Conservation (phyloP, 2,797 vertebrate genomes). For the Mormyrus hasselquistii region DNA sequence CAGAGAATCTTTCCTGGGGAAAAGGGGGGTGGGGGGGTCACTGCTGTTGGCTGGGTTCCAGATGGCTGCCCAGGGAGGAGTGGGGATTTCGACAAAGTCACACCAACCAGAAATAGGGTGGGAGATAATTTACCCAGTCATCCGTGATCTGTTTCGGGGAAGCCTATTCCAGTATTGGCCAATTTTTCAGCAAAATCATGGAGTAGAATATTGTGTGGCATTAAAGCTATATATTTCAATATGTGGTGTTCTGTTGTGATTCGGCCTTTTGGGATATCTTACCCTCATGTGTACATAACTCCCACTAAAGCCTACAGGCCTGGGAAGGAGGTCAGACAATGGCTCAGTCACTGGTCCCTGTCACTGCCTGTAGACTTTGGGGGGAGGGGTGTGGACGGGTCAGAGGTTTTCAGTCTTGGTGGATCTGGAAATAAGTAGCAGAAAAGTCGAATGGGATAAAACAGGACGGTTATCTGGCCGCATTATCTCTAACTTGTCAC, state of each 20-base stretch:
- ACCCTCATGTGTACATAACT: constrained; percentile 27
- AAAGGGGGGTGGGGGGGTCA: not conserved
- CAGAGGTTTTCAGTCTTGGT: constrained; percentile 34
- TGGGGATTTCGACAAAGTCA: constrained; percentile 31
- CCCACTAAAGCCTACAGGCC: constrained; percentile 23
- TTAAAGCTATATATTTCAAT: constrained; percentile 27
- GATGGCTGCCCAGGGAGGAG: constrained; percentile 20
- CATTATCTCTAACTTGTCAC: not conserved
- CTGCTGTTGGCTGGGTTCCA: constrained; percentile 24
- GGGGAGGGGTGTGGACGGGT: constrained; percentile 33
- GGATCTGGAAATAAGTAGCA: constrained; percentile 16
- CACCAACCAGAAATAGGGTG: constrained; percentile 37
- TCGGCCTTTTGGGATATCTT: not conserved
- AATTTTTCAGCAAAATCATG: constrained; percentile 28
- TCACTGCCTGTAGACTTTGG: constrained; percentile 43
- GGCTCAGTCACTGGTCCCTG: constrained; percentile 57
- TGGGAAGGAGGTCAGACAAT: constrained; percentile 53
- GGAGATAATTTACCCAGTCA: constrained; percentile 26
- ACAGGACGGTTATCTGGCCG: not conserved
- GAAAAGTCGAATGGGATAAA: not conserved
- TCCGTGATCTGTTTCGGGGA: constrained; percentile 29
- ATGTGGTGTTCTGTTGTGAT: constrained; percentile 21
- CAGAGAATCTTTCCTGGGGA: not conserved
- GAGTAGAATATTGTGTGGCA: constrained; percentile 12
- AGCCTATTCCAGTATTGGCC: constrained; percentile 29